Evolutionary conservation across 2,797 vertebrate genomes (phyloP), one percentile per base, ranked within the genome.

Genomic region (Scleropages formosus): DNA sequence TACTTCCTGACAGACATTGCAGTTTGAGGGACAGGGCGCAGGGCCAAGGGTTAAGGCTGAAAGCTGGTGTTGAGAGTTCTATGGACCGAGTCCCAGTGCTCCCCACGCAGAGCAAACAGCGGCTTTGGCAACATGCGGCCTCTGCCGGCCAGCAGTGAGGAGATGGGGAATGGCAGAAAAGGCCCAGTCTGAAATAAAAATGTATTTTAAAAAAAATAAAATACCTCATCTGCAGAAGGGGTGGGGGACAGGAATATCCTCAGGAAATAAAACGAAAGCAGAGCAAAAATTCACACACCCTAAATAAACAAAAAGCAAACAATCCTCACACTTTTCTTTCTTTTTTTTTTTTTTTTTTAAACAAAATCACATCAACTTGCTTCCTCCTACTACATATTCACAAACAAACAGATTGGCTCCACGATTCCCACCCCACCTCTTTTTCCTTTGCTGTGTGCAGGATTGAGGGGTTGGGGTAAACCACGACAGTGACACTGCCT

Each of bases 291-390:
- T 79, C 78, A 70, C 78, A 81, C 69, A 77, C 78, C 74, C 80
- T 78, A 80, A 74, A 64, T 80, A 80, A 79, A 73, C 82, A 82
- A 85, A 85, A 56, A 81, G 58, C 86, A 85, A 89, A 84, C 80
- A 86, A 89, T 81, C 85, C 86, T 49, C 46, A 66, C 72, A 87
- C 86, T 88, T 87, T 87, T 85, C 89, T 90, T 87, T n/a, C n/a
- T 39, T 39, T 39, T n/a, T n/a, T n/a, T n/a, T n/a, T n/a, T n/a
- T 39, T 6, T 6, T 39, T 39, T 39, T 39, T 39, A 39, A 39
- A 87, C 88, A 92, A 92, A 92, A 89, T 91, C 90, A 93, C 89
- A 91, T 92, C 88, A 87, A 88, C 87, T 90, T 88, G 88, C 82
- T 85, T 77, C 84, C 84, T 77, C 8, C 44, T 31, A 31, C 64